phyloP scores from a whole-genome alignment of 2,113 vertebrate species.

The Nothobranchius furzeri region DNA sequence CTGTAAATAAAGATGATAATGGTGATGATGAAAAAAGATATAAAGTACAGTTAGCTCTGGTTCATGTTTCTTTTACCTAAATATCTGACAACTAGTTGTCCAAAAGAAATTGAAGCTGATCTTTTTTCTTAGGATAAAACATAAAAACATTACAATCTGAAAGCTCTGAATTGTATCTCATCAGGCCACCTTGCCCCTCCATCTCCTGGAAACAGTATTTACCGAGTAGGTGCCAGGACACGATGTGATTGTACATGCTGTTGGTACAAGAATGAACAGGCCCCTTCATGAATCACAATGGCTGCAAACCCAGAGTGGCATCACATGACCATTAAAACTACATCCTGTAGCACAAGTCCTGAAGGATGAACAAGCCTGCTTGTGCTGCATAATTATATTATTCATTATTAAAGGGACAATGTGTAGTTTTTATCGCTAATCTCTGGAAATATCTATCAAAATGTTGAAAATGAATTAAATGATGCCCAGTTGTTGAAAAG shows the following conservation, averaged over 20 bases:
- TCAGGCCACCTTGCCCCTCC: conserved; percentile 52
- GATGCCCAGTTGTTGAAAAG: too few species aligned
- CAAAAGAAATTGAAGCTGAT: conserved; percentile 1
- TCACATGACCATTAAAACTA: neutral
- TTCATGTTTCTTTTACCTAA: neutral
- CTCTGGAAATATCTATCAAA: too few species aligned
- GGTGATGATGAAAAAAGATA: neutral
- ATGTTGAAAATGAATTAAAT: too few species aligned
- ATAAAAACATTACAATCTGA: neutral
- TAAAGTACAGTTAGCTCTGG: neutral
- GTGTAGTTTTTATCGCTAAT: too few species aligned
- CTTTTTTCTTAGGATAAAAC: conserved; percentile 16
- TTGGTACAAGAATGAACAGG: conserved; percentile 21
- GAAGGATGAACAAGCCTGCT: neutral
- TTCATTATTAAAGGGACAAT: too few species aligned
- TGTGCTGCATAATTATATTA: neutral
- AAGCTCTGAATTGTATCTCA: conserved; percentile 50
- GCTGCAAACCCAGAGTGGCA: conserved; percentile 1
- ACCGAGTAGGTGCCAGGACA: conserved; percentile 59
- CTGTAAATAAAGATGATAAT: too few species aligned
- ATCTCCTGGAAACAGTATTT: conserved; percentile 69
- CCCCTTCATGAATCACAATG: conserved; percentile 14
- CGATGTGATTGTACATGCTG: conserved; percentile 33
- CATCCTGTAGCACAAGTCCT: neutral
- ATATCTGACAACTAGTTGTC: neutral